Evolutionary conservation across 2,888 invertebrate species (phyloP).

Genomic region (Antheraea assamensis): DNA sequence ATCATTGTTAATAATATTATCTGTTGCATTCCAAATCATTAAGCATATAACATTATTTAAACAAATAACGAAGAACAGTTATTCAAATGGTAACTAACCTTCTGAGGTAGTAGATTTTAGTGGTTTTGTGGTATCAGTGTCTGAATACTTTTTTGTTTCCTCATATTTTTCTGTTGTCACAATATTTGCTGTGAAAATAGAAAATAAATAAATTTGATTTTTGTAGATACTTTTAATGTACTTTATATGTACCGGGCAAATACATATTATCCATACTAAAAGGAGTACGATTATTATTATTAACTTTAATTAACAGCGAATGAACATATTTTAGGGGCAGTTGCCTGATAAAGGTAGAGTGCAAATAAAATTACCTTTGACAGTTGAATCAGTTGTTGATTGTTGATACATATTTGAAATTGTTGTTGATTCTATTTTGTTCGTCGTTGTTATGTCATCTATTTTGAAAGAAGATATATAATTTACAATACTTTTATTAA

Average conservation of each 20-base stretch:
- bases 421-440: neutral
- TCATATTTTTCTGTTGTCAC: neutral
- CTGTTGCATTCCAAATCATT: neutral
- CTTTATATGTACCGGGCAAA: neutral
- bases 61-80: neutral
- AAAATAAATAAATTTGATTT: neutral
- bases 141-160: neutral
- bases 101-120: neutral
- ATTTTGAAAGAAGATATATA: neutral
- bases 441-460: neutral
- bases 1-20: neutral
- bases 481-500: neutral
- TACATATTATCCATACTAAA: neutral
- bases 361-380: neutral
- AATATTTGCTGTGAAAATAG: neutral
- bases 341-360: neutral
- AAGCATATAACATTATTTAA: neutral
- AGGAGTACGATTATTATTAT: too few species aligned
- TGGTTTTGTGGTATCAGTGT: neutral
- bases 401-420: neutral
- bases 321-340: neutral
- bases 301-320: neutral
- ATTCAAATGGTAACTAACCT: neutral
- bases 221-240: neutral
- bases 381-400: neutral